Conservation (phyloP, 2,888 invertebrate species). For the Litoditis marina region DNA sequence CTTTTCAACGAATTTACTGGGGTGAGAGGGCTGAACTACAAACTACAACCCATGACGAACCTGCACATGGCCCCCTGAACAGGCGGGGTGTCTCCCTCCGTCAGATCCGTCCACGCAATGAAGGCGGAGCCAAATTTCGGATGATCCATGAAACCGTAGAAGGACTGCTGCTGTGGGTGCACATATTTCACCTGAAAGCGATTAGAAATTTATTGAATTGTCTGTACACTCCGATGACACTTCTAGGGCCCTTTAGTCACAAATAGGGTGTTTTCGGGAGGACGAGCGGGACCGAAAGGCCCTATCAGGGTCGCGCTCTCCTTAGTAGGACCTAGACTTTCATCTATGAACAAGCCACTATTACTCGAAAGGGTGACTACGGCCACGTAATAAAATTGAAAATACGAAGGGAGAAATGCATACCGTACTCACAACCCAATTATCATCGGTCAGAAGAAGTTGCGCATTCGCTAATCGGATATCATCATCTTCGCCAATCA, state of each 20-base stretch:
- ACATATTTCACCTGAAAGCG: conserved; percentile 20
- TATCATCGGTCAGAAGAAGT: conserved; percentile 39
- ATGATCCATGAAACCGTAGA: conserved; percentile 39
- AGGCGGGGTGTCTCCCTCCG: conserved; percentile 29
- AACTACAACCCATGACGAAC: conserved; percentile 8
- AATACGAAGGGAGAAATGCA: neutral
- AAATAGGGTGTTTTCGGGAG: too few relatives aligned
- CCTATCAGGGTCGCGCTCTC: too few relatives aligned
- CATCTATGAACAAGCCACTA: too few relatives aligned
- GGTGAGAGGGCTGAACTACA: too few relatives aligned
- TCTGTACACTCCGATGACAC: too few relatives aligned
- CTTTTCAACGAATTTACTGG: too few relatives aligned
- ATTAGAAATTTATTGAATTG: too few relatives aligned
- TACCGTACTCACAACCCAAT: conserved; percentile 32
- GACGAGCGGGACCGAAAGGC: too few relatives aligned
- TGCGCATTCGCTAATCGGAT: conserved; percentile 24
- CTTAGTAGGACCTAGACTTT: too few relatives aligned
- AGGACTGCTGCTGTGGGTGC: conserved; percentile 13
- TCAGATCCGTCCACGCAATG: conserved; percentile 41
- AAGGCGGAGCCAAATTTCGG: conserved; percentile 33
- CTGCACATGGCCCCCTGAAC: conserved; percentile 21
- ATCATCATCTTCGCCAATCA: conserved; percentile 22
- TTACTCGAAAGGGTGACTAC: too few relatives aligned
- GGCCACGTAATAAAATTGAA: too few relatives aligned
- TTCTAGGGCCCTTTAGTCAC: too few relatives aligned